Evolutionary conservation across 2,888 invertebrate genomes (phyloP), one percentile per base, ranked within the genome.

Genomic region (Colostygia pectinataria): DNA sequence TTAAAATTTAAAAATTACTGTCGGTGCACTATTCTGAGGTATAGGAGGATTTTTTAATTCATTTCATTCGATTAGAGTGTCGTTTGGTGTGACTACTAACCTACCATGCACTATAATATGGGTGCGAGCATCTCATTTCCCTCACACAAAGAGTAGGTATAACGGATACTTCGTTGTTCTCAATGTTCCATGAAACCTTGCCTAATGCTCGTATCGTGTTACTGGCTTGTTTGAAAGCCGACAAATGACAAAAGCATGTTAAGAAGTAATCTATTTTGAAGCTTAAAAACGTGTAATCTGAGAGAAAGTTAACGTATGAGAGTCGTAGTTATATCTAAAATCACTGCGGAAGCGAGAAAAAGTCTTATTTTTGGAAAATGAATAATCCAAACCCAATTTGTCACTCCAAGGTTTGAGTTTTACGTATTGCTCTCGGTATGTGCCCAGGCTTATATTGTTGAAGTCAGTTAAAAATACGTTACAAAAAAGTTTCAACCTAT

Each of bases 141-240:
- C 53, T 53, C 46, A 32, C 24, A 39, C 38, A 13, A 42, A 39
- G 37, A 53, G 50, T 53, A 55, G 49, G 57, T 59, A 53, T 70
- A 62, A 61, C 58, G 66, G 70, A 69, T 59, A 57, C 61, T 53
- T 41, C 40, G 57, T 53, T 42, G 54, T 39, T 58, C 59, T 65
- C 44, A 34, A 43, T 54, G 53, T 48, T 51, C 55, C 55, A 53
- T 61, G 58, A 65, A 68, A 63, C 62, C 56, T 56, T 53, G 44
- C 48, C 69, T 74, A 73, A 73, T 76, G 73, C 57, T 60, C 42
- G 49, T 64, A 51, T 66, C 72, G 57, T 73, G 74, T 76, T 59
- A 48, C 59, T 46, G 52, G 51, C 51, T 62, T 53, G 56, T 59
- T 52, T n/a, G 52, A 52, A 52, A 62, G 61, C 63, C 46, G 60